Conservation (phyloP, 2,113 vertebrate species). For the Callaeas wilsoni region DNA sequence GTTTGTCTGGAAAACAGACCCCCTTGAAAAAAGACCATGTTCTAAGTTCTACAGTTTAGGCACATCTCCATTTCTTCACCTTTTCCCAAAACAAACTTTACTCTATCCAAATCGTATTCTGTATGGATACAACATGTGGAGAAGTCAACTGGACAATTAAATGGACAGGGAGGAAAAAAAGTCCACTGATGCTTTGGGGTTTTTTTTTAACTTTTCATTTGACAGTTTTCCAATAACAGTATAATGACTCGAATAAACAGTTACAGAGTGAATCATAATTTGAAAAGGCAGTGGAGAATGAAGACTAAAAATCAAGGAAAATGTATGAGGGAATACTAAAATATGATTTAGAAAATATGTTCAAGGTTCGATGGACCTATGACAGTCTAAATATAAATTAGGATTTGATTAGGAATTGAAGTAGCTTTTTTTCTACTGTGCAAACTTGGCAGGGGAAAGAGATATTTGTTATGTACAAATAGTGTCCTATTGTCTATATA, state of each 20-base stretch:
- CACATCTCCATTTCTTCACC: not conserved
- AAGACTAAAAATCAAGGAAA: not conserved
- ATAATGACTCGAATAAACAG: constrained; percentile 32
- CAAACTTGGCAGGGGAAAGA: not conserved
- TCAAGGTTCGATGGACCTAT: not conserved
- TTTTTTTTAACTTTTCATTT: not conserved
- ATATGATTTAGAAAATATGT: not conserved
- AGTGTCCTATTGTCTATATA: not conserved
- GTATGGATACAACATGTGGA: not conserved
- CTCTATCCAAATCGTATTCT: not conserved
- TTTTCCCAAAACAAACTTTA: not conserved
- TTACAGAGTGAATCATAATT: constrained; percentile 5
- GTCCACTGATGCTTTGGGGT: not conserved
- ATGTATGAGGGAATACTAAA: not conserved
- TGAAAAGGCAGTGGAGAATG: not conserved
- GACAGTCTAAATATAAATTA: not conserved
- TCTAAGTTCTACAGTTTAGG: not conserved
- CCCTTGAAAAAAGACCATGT: not conserved
- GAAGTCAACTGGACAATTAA: not conserved
- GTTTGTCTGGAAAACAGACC: not conserved
- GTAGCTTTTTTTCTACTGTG: not conserved
- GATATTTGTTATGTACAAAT: not conserved
- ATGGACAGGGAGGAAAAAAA: not conserved
- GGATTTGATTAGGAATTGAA: not conserved
- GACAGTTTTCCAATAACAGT: not conserved